These are phyloP conservation scores for Andrena trimmerana DNA, from an alignment of 2,888 invertebrate genomes.

Conservation along the genomic window DNA sequence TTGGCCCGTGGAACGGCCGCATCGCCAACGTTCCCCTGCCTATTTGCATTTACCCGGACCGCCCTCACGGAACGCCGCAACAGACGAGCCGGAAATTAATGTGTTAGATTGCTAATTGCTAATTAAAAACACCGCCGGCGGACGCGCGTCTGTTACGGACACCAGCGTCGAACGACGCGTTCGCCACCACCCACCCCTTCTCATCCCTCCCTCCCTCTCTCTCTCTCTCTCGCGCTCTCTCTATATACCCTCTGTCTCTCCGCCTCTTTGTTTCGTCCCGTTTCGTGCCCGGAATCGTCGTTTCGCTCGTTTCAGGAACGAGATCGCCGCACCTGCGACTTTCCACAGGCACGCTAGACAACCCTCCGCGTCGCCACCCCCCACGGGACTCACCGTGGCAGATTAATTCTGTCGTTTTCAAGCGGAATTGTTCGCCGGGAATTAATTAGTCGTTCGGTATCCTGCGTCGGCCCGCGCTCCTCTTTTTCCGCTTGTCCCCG, in stretches of 20 bases:
- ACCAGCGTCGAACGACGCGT: conserved; percentile 10
- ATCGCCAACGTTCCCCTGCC: conserved; percentile 59
- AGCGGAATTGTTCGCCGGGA: conserved; percentile 44
- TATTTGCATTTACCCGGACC: conserved; percentile 82
- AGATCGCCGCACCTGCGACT: conserved; percentile 44
- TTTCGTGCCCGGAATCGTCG: conserved; percentile 10
- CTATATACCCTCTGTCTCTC: background rate
- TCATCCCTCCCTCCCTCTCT: background rate
- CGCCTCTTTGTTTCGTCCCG: no score
- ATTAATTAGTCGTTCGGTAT: conserved; percentile 51
- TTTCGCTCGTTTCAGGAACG: conserved; percentile 41
- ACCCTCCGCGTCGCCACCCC: background rate
- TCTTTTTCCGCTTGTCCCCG: background rate
- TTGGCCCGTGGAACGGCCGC: conserved; percentile 75
- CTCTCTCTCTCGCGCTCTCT: background rate
- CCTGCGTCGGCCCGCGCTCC: background rate
- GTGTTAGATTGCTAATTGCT: conserved; percentile 84
- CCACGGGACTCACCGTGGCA: background rate
- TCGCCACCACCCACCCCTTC: background rate
- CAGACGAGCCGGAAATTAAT: conserved; percentile 84
- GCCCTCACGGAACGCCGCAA: conserved; percentile 79
- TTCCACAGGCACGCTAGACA: conserved; percentile 6
- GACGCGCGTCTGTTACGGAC: conserved; percentile 16
- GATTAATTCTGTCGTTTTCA: conserved; percentile 49
- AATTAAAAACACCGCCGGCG: conserved; percentile 82